Evolutionary conservation across 2,888 invertebrate genomes (phyloP).

Genomic region (Alviniconcha strummeri): DNA sequence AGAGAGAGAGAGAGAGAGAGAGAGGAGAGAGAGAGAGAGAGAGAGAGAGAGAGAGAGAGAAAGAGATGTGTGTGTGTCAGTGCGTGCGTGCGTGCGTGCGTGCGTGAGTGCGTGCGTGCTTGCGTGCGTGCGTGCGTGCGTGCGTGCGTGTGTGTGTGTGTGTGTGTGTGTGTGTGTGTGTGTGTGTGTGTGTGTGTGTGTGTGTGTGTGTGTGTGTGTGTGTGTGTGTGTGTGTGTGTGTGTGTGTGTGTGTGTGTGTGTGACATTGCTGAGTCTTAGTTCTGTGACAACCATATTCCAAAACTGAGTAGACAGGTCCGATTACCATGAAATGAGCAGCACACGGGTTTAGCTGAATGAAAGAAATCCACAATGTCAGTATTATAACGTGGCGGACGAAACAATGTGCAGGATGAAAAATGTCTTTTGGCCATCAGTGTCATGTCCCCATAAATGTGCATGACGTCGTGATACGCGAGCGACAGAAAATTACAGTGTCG

Average conservation of each 20-base stretch:
- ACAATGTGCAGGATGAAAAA: background rate
- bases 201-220: background rate
- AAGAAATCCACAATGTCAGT: background rate
- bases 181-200: background rate
- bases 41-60: no score
- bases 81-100: background rate
- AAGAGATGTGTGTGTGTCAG: background rate
- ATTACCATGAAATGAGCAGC: no score
- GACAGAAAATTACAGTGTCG: no score
- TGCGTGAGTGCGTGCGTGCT: background rate
- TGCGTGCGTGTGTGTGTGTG: background rate
- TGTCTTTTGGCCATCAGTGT: no score
- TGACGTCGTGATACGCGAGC: no score
- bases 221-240: background rate
- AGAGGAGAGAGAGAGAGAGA: no score
- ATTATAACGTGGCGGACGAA: background rate
- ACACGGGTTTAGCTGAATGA: background rate
- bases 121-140: background rate
- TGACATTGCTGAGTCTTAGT: background rate
- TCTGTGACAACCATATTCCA: background rate
- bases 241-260: background rate
- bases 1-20: background rate
- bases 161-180: background rate
- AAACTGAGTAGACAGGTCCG: background rate
- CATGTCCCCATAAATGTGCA: no score